Evolutionary conservation across 2,797 vertebrate genomes (phyloP), one percentile per base, ranked within the genome.

Genomic region (Esox lucius): DNA sequence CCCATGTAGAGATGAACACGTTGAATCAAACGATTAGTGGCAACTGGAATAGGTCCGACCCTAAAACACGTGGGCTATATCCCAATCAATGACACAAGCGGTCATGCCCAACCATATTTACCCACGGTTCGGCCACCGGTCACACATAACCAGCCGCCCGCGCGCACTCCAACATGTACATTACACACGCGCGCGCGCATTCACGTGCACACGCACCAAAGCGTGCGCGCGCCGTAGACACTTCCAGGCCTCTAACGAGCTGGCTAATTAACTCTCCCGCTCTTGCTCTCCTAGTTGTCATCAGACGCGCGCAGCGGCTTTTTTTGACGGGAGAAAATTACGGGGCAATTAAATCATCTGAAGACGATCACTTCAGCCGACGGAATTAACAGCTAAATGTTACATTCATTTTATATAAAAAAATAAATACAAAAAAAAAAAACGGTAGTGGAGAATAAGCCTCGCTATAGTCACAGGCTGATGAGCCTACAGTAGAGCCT

Each of bases 251-350:
- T 91, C 91, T 93, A 94, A 94, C 91, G 89, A 94, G 93, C 91
- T 93, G 86, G 89, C 93, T 94, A 95, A 95, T 94, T 94, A 94
- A 94, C 93, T 95, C 93, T 93, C 91, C 87, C 92, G 91, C 91
- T 93, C 90, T 86, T 84, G 82, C 85, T 90, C 68, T n/a, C 65
- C 56, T 59, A 82, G 89, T 93, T 87, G 80, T 89, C 91, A 91
- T 93, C 90, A 79, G 86, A 89, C 90, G 87, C 88, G 90, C 89
- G 89, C 89, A 85, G 91, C 93, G 90, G n/a, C n/a, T 89, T 93
- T 93, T 92, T 93, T 91, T 92, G 93, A 94, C 92, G 90, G 93
- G 87, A 88, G 92, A 92, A 94, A 94, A 94, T 94, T 94, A 93
- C 87, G 68, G 90, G 88, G 88, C 93, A 94, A 94, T 95, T 94